Evolutionary conservation across 2,888 invertebrate species (phyloP).

Genomic region (Adelphocoris suturalis): DNA sequence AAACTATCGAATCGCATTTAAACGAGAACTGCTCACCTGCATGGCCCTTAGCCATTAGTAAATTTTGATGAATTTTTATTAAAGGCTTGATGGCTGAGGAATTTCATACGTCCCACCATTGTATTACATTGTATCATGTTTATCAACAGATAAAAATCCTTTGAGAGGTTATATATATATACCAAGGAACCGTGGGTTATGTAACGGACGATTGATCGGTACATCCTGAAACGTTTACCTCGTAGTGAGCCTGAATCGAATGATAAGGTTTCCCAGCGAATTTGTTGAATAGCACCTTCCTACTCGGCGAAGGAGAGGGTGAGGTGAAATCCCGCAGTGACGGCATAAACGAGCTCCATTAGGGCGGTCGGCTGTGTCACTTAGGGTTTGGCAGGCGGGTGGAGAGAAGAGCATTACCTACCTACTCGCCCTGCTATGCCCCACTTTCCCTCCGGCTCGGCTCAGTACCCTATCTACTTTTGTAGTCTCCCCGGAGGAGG

Average conservation of each 20-base stretch:
- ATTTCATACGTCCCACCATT: too few relatives aligned
- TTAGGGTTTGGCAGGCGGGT: constrained; percentile 26
- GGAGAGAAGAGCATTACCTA: constrained; percentile 43
- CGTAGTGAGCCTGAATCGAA: not conserved
- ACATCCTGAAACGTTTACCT: too few relatives aligned
- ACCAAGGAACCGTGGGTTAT: too few relatives aligned
- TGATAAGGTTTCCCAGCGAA: constrained; percentile 3
- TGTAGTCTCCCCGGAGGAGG: not conserved
- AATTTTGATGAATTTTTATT: too few relatives aligned
- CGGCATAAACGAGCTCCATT: constrained; percentile 60
- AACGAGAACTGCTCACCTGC: too few relatives aligned
- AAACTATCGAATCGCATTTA: too few relatives aligned
- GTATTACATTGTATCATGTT: too few relatives aligned
- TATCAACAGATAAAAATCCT: too few relatives aligned
- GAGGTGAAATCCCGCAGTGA: constrained; percentile 22
- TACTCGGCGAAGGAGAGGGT: not conserved
- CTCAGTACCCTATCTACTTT: not conserved
- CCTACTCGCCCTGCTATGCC: not conserved
- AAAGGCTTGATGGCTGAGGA: too few relatives aligned
- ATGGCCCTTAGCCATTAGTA: too few relatives aligned
- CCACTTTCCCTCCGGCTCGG: constrained; percentile 19
- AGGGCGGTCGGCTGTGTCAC: constrained; percentile 37
- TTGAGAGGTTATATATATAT: too few relatives aligned
- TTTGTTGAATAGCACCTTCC: not conserved
- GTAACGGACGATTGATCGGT: too few relatives aligned